Conservation (phyloP, 2,888 invertebrate genomes). For the Chalcis sispes region DNA sequence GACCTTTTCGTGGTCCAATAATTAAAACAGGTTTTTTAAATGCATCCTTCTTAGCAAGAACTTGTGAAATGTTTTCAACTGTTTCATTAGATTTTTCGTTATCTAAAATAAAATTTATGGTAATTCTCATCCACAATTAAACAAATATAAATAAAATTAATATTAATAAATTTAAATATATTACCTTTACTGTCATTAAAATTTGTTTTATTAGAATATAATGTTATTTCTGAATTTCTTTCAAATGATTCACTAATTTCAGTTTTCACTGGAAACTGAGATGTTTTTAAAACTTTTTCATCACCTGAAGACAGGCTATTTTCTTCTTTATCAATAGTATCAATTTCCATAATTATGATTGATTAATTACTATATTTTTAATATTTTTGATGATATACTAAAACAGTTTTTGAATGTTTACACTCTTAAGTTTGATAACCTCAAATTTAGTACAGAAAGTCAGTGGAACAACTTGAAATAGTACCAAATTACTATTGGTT, state of each 20-base stretch:
- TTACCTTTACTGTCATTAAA: too few species aligned
- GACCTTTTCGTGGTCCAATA: conserved; percentile 66
- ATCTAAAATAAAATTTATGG: too few species aligned
- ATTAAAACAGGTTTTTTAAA: conserved; percentile 68
- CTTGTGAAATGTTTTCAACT: background rate
- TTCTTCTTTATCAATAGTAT: background rate
- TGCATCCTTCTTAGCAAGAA: conserved; percentile 50
- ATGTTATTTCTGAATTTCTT: too few species aligned
- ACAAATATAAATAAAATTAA: background rate
- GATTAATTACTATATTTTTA: conserved; percentile 16
- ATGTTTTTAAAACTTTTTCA: background rate
- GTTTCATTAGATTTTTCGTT: background rate
- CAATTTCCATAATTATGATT: conserved; percentile 29
- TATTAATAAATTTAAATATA: too few species aligned
- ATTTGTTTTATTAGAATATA: too few species aligned
- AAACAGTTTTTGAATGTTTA: conserved; percentile 5
- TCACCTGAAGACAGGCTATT: background rate
- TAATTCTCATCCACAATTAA: background rate
- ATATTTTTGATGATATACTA: background rate
- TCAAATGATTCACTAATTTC: too few species aligned
- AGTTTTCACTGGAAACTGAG: too few species aligned
- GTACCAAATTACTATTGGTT: too few species aligned
- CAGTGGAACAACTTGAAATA: too few species aligned
- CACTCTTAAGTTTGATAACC: conserved; percentile 11
- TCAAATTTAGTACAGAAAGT: too few species aligned